phyloP scores from a whole-genome alignment of 2,113 vertebrate genomes.

The Calyptomena viridis region DNA sequence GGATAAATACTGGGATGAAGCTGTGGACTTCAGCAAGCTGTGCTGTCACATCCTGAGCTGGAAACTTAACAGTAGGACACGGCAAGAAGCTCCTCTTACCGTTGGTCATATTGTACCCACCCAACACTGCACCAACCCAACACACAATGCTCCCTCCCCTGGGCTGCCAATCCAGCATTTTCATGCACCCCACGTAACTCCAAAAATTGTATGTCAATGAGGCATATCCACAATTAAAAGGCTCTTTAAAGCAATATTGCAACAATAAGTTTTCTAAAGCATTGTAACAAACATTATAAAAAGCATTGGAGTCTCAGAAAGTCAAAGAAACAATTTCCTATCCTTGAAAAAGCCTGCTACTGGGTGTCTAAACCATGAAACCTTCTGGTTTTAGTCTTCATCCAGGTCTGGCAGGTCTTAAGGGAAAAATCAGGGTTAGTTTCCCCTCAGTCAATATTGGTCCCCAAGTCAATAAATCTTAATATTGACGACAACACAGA shows the following conservation, averaged over 20 bases:
- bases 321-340: neutral
- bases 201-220: neutral
- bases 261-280: neutral
- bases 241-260: neutral
- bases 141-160: neutral
- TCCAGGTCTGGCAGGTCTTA: neutral
- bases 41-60: neutral
- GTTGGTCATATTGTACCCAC: neutral
- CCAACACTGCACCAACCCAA: neutral
- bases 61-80: neutral
- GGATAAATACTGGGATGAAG: neutral
- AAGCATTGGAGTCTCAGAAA: neutral
- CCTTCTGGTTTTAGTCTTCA: constrained; percentile 33
- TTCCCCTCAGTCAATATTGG: constrained; percentile 13
- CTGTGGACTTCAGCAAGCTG: neutral
- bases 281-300: neutral
- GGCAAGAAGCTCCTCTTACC: neutral
- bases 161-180: neutral
- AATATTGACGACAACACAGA: constrained; percentile 49
- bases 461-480: constrained; percentile 62
- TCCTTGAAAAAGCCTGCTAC: neutral
- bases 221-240: neutral
- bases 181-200: neutral
- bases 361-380: neutral
- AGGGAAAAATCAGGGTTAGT: constrained; percentile 7